Evolutionary conservation across 1,140 invertebrate species (phyloP).

Genomic region (Zaprionus nigranus): DNA sequence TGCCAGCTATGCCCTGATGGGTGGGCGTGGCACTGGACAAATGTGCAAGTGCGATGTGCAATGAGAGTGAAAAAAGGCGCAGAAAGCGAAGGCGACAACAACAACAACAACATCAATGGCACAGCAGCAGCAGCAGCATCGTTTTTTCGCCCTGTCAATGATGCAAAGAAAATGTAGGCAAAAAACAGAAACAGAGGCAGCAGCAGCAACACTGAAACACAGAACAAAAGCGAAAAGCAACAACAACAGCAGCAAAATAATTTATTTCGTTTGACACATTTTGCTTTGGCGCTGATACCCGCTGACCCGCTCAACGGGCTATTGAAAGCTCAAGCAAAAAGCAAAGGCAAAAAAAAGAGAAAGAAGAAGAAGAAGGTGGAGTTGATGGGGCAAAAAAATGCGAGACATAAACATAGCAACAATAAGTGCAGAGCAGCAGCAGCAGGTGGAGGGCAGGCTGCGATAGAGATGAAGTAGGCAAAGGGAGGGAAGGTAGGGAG

Average conservation of each 20-base stretch:
- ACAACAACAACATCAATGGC: conserved; percentile 13
- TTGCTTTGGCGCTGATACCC: conserved; percentile 46
- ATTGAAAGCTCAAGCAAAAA: conserved; percentile 29
- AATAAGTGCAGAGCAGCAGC: background rate
- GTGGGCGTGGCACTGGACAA: conserved; percentile 49
- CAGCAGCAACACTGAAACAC: too few relatives aligned
- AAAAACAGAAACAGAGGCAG: conserved; percentile 29
- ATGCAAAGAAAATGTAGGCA: conserved; percentile 51
- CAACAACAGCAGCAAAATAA: conserved; percentile 53
- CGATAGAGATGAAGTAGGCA: background rate
- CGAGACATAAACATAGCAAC: conserved; percentile 43
- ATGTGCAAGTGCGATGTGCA: conserved; percentile 59
- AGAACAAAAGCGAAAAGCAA: conserved; percentile 35
- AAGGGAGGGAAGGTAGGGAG: background rate
- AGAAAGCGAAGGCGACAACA: conserved; percentile 63
- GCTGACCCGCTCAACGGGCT: conserved; percentile 68
- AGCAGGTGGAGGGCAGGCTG: background rate
- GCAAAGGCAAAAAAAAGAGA: conserved; percentile 28
- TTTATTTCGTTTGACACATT: conserved; percentile 74
- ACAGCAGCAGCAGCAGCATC: background rate
- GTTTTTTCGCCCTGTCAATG: conserved; percentile 60
- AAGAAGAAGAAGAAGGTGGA: background rate
- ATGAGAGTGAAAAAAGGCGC: conserved; percentile 40
- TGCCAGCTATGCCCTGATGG: conserved; percentile 11
- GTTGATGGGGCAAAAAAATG: conserved; percentile 20